These are phyloP conservation scores for Streblospio benedicti DNA, from an alignment of 1,140 invertebrate species.

Conservation along the genomic window DNA sequence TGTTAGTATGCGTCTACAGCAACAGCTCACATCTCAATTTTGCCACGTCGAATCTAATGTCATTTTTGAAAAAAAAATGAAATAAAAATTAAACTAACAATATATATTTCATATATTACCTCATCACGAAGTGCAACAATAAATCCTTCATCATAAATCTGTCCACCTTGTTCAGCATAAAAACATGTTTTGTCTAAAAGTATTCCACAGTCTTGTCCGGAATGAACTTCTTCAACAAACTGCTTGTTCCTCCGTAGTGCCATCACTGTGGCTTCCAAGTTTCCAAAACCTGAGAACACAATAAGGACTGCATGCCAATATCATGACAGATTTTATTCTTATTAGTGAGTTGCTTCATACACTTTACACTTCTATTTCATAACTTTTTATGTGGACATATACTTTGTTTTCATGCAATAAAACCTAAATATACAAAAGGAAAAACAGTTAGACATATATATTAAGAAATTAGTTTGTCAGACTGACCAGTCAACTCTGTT, in stretches of 20 bases:
- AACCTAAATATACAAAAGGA: too few species aligned
- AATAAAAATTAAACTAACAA: background rate
- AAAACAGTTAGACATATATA: too few species aligned
- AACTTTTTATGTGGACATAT: too few species aligned
- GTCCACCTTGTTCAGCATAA: conserved; percentile 94
- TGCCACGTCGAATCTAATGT: too few species aligned
- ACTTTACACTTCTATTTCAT: too few species aligned
- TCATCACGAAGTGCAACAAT: conserved; percentile 79
- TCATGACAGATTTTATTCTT: too few species aligned
- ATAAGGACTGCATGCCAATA: background rate
- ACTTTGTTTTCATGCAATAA: too few species aligned
- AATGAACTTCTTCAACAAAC: conserved; percentile 75
- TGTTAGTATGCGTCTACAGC: too few species aligned
- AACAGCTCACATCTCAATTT: too few species aligned
- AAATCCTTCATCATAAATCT: conserved; percentile 94
- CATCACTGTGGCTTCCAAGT: conserved; percentile 49
- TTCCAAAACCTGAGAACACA: conserved; percentile 46
- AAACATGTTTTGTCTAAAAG: conserved; percentile 84
- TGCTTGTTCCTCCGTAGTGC: conserved; percentile 64
- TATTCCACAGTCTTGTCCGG: conserved; percentile 84
- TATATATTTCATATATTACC: conserved; percentile 30
- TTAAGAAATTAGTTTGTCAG: too few species aligned
- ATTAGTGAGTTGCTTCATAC: too few species aligned
- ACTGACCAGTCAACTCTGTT: too few species aligned
- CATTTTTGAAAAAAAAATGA: background rate